phyloP scores from a whole-genome alignment of 2,113 vertebrate species.

The Puffinus mauretanicus region DNA sequence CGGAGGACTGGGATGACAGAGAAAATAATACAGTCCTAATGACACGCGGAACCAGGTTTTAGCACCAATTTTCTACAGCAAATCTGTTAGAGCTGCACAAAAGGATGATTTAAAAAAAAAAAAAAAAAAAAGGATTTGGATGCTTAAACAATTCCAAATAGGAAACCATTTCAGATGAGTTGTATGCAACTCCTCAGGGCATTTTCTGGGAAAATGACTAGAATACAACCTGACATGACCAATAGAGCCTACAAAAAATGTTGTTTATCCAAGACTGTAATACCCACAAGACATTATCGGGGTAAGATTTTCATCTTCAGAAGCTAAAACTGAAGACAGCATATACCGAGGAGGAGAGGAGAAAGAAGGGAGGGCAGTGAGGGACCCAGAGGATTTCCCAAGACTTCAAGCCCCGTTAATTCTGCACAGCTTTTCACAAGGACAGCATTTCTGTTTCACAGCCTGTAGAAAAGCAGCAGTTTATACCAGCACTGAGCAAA shows the following conservation, averaged over 20 bases:
- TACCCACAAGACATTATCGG: background rate
- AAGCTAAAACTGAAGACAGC: background rate
- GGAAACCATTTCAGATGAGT: conserved; percentile 3
- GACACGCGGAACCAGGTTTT: background rate
- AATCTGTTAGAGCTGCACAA: background rate
- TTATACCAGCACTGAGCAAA: background rate
- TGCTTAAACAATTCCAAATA: background rate
- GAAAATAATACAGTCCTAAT: background rate
- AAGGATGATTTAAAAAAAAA: background rate
- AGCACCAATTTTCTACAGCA: background rate
- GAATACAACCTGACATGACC: conserved; percentile 20
- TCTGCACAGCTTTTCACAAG: background rate
- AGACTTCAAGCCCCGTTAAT: background rate
- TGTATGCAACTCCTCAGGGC: background rate
- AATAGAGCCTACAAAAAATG: background rate
- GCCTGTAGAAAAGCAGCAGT: background rate
- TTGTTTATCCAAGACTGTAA: conserved; percentile 7
- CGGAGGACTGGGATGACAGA: background rate
- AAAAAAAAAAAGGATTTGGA: background rate
- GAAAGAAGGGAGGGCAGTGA: background rate
- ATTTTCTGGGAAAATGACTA: background rate
- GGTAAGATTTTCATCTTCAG: background rate
- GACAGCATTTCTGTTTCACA: background rate
- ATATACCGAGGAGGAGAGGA: background rate
- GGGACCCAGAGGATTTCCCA: background rate